phyloP scores from a whole-genome alignment of 2,888 invertebrate genomes.

The Oxycera nigricornis region DNA sequence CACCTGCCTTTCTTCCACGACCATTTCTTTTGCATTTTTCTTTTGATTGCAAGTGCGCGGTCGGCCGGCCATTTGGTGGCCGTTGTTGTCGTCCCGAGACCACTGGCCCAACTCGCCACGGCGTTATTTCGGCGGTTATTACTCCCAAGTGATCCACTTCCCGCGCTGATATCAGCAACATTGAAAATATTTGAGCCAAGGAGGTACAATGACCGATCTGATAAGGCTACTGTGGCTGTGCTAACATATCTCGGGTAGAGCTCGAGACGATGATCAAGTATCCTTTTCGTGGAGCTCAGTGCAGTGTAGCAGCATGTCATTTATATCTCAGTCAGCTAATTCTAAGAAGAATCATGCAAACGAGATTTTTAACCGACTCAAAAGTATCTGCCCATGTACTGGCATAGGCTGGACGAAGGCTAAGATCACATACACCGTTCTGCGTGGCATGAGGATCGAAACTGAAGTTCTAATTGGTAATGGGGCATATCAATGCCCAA shows the following conservation, averaged over 20 bases:
- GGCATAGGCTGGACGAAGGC: too few relatives aligned
- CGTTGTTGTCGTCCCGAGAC: slow-evolving; percentile 17
- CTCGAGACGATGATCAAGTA: too few relatives aligned
- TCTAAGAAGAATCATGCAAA: too few relatives aligned
- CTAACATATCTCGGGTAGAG: too few relatives aligned
- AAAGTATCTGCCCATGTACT: too few relatives aligned
- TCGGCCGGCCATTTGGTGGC: slow-evolving; percentile 1
- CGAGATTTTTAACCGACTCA: too few relatives aligned
- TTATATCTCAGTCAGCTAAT: too few relatives aligned
- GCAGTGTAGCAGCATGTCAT: too few relatives aligned
- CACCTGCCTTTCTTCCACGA: slow-evolving; percentile 44
- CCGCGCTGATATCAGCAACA: slow-evolving; percentile 16
- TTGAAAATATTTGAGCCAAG: slow-evolving; percentile 26
- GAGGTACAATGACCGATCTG: neutral
- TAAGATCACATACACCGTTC: too few relatives aligned
- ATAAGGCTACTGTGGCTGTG: too few relatives aligned
- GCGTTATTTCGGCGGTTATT: slow-evolving; percentile 21
- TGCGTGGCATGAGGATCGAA: too few relatives aligned
- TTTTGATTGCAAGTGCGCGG: neutral
- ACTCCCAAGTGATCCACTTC: slow-evolving; percentile 31
- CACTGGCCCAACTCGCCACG: neutral
- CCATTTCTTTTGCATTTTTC: slow-evolving; percentile 38
- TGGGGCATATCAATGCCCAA: slow-evolving; percentile 23
- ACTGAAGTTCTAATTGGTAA: slow-evolving; percentile 19
- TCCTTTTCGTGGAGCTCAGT: too few relatives aligned